Evolutionary conservation across 2,888 invertebrate species (phyloP).

Genomic region (Hirtodrosophila trivittata): DNA sequence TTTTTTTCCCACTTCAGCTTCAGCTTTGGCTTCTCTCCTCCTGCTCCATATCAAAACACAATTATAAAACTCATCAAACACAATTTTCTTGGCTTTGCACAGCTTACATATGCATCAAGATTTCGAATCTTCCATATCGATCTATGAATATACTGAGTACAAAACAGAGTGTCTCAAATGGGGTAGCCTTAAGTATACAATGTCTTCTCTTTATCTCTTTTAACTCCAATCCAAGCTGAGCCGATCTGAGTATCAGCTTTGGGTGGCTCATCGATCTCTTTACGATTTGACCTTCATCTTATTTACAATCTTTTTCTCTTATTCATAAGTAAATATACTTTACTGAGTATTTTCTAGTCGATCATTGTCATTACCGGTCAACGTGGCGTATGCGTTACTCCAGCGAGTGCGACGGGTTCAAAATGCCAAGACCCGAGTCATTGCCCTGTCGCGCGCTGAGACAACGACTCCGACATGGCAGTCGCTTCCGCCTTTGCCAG

Average conservation of each 20-base stretch:
- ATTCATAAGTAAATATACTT: too few species aligned
- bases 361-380: neutral
- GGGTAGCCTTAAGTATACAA: too few species aligned
- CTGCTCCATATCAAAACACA: conserved; percentile 13
- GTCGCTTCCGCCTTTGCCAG: conserved; percentile 44
- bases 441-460: conserved; percentile 52
- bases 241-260: too few species aligned
- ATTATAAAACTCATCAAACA: conserved; percentile 6
- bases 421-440: conserved; percentile 56
- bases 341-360: too few species aligned
- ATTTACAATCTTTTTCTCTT: too few species aligned
- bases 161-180: too few species aligned
- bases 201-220: too few species aligned
- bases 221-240: too few species aligned
- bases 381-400: conserved; percentile 67
- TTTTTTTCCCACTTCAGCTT: conserved; percentile 22
- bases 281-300: too few species aligned
- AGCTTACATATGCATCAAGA: conserved; percentile 35
- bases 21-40: conserved; percentile 34
- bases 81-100: conserved; percentile 42
- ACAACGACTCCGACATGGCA: conserved; percentile 45
- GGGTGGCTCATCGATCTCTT: too few species aligned
- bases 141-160: too few species aligned
- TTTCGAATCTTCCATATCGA: conserved; percentile 12
- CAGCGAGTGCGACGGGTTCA: conserved; percentile 43